Conservation (phyloP, 2,113 vertebrate genomes). For the Campylomormyrus numenius region DNA sequence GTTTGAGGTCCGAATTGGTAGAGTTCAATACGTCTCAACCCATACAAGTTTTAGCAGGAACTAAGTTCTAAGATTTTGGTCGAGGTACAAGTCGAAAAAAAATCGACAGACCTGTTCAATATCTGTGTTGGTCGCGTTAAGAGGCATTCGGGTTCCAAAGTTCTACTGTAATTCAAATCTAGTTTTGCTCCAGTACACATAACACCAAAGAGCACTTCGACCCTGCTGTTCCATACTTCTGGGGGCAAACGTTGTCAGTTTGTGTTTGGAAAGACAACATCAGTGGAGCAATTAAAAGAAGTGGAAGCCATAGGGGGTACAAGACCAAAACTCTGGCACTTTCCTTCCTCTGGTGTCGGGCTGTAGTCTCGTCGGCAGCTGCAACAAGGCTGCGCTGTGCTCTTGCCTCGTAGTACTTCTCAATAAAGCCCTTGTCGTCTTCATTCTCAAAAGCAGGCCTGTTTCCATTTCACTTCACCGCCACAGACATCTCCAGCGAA, state of each 20-base stretch:
- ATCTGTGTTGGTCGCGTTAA: too few species aligned
- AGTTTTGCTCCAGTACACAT: constrained; percentile 30
- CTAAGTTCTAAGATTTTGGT: too few species aligned
- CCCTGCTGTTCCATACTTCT: constrained; percentile 24
- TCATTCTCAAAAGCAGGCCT: constrained; percentile 33
- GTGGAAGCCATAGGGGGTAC: not conserved
- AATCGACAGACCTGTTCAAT: too few species aligned
- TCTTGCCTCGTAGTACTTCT: constrained; percentile 31
- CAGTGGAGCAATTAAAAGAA: constrained; percentile 7
- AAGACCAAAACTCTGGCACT: not conserved
- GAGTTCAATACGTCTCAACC: too few species aligned
- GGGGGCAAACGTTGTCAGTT: constrained; percentile 10
- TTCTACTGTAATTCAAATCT: constrained; percentile 27
- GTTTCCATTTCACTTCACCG: constrained; percentile 31
- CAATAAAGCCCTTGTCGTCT: constrained; percentile 38
- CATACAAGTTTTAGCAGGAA: too few species aligned
- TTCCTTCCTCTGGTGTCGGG: not conserved
- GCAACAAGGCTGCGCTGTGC: constrained; percentile 44
- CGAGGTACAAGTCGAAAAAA: too few species aligned
- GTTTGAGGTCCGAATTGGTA: too few species aligned
- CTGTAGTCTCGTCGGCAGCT: constrained; percentile 35
- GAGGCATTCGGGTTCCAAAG: too few species aligned
- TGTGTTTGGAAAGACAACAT: not conserved
- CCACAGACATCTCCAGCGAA: not conserved
- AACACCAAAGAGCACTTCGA: constrained; percentile 22